A percentile compares a stretch with the other conserved stretches of the same genome.
phyloP scores from a whole-genome alignment of 2,888 invertebrate species.

The Amphipoea oculea region DNA sequence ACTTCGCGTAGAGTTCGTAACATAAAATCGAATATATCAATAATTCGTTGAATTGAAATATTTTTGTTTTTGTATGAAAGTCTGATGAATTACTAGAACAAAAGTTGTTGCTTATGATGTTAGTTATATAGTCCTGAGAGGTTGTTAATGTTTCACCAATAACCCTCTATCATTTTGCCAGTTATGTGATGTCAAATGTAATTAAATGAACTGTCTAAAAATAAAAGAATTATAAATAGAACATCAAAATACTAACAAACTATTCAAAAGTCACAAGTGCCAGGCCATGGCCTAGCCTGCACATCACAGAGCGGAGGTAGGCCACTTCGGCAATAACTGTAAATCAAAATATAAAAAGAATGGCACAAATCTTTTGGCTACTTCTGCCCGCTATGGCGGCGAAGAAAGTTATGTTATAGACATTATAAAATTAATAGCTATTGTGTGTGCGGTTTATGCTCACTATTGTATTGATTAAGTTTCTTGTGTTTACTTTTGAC shows the following conservation, averaged over 20 bases:
- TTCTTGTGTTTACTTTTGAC: background rate
- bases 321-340: slow-evolving; percentile 46
- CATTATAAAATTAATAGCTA: slow-evolving; percentile 20
- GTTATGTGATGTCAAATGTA: background rate
- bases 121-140: too few relatives aligned
- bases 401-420: slow-evolving; percentile 30
- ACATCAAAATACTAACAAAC: background rate
- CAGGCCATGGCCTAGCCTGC: background rate
- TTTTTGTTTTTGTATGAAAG: too few relatives aligned
- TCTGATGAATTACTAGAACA: too few relatives aligned
- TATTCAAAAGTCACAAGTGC: background rate
- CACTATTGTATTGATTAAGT: background rate
- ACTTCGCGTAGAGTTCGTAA: too few relatives aligned
- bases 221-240: background rate
- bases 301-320: background rate
- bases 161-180: too few relatives aligned
- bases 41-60: too few relatives aligned
- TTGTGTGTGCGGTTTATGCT: slow-evolving; percentile 12
- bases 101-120: too few relatives aligned
- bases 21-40: too few relatives aligned
- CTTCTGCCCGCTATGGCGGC: slow-evolving; percentile 9
- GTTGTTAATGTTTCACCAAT: too few relatives aligned
- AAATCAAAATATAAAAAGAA: slow-evolving; percentile 57
- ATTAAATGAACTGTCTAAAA: background rate
- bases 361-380: slow-evolving; percentile 36